Evolutionary conservation across 2,797 vertebrate species (phyloP).

Genomic region (Bradypus variegatus): DNA sequence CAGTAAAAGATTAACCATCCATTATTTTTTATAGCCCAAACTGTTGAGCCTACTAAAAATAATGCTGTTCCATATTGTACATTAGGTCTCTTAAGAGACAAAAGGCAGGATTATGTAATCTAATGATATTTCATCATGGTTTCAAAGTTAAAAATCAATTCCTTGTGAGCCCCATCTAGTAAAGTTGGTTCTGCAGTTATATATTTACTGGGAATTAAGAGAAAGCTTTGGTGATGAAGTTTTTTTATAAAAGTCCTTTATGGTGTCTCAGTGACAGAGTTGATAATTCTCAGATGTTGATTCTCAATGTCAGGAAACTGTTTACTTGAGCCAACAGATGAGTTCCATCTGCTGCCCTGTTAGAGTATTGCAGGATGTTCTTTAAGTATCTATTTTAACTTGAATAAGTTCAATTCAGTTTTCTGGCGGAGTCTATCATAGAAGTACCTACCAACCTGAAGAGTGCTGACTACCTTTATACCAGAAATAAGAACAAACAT

Average conservation of each 20-base stretch:
- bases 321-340: background rate
- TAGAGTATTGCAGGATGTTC: background rate
- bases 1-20: background rate
- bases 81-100: background rate
- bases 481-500: slow-evolving; percentile 24
- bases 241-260: background rate
- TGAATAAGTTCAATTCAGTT: background rate
- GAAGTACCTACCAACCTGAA: background rate
- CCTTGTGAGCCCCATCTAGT: background rate
- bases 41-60: background rate
- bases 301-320: background rate
- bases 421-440: background rate
- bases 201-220: background rate
- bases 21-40: background rate
- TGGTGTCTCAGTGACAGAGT: background rate
- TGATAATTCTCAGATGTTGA: background rate
- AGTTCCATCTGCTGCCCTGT: slow-evolving; percentile 34
- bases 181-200: background rate
- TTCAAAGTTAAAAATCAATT: slow-evolving; percentile 11
- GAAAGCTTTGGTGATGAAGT: background rate
- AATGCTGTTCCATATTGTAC: background rate
- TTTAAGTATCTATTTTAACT: background rate
- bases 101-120: background rate
- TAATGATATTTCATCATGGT: background rate
- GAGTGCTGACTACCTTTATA: background rate